phyloP scores from a whole-genome alignment of 2,113 vertebrate genomes.

The Synodontis membranacea region DNA sequence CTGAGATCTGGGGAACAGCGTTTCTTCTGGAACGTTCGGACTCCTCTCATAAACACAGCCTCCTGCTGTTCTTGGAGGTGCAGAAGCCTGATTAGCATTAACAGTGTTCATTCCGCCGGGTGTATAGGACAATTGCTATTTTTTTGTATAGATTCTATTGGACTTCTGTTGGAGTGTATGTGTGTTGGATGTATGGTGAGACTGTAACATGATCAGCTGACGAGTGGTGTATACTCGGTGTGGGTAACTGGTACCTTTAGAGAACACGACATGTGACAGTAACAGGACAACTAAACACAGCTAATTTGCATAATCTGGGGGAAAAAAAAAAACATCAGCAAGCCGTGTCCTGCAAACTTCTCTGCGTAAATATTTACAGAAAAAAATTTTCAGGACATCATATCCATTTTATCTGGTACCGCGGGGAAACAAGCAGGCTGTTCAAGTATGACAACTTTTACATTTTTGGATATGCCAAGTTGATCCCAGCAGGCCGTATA shows the following conservation, averaged over 20 bases:
- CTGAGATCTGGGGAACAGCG: not conserved
- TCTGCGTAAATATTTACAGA: not conserved
- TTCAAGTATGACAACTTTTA: not conserved
- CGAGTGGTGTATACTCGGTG: too few species aligned
- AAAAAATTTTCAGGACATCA: not conserved
- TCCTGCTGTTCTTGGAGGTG: not conserved
- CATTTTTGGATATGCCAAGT: not conserved
- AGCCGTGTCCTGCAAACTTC: not conserved
- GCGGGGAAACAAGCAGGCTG: constrained; percentile 7
- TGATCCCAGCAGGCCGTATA: not conserved
- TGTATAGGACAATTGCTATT: not conserved
- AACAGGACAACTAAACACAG: not conserved
- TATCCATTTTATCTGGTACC: constrained; percentile 21
- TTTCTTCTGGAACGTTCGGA: not conserved
- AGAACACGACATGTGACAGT: too few species aligned
- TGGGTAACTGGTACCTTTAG: too few species aligned
- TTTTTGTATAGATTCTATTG: constrained; percentile 9
- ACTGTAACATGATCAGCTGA: too few species aligned
- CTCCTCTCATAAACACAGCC: not conserved
- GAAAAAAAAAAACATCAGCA: not conserved
- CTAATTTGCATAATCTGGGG: not conserved
- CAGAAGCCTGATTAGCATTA: constrained; percentile 1
- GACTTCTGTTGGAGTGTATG: too few species aligned
- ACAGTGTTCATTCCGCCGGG: not conserved
- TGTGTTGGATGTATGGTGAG: too few species aligned